Percentiles rank a stretch among this genome's conserved stretches.
These are phyloP conservation scores for Ceyx margarethae DNA, from an alignment of 2,113 vertebrate genomes.

Conservation along the genomic window DNA sequence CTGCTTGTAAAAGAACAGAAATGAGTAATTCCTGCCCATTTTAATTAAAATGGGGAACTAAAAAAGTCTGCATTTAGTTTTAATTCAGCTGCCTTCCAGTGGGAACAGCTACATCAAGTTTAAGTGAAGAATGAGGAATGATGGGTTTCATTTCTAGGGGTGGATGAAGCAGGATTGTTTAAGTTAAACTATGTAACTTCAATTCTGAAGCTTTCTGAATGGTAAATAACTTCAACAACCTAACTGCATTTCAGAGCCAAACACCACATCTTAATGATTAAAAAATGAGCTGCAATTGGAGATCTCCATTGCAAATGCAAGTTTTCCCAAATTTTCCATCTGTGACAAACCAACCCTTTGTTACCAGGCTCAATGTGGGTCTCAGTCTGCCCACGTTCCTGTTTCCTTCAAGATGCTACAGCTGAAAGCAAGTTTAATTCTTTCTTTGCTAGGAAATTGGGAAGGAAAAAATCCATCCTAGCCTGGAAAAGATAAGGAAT, in stretches of 20 bases:
- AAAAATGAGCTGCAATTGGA: not conserved
- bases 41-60: not conserved
- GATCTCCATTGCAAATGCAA: not conserved
- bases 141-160: fast-evolving
- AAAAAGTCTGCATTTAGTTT: not conserved
- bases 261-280: not conserved
- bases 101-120: not conserved
- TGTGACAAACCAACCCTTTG: not conserved
- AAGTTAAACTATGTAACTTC: not conserved
- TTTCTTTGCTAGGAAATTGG: not conserved
- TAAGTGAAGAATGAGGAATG: not conserved
- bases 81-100: not conserved
- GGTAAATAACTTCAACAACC: not conserved
- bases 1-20: not conserved
- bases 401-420: not conserved
- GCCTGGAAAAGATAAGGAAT: not conserved
- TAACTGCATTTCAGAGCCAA: not conserved
- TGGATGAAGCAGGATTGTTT: not conserved
- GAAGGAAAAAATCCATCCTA: not conserved
- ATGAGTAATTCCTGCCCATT: not conserved
- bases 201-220: not conserved
- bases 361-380: not conserved
- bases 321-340: not conserved
- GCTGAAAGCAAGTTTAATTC: not conserved
- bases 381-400: not conserved